phyloP scores from a whole-genome alignment of 2,888 invertebrate genomes.

The Tuta absoluta region DNA sequence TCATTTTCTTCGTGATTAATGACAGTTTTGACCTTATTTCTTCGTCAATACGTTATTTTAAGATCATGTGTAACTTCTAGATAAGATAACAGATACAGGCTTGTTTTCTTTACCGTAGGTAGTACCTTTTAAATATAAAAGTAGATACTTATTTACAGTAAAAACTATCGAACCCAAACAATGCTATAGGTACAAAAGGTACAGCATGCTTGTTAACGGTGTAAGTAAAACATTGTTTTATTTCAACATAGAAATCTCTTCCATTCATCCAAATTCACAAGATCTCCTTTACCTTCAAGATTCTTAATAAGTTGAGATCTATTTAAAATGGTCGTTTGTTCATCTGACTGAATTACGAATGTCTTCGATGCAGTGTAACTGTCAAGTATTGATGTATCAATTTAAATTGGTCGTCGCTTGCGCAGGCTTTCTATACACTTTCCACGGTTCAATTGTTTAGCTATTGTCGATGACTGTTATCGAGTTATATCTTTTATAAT shows the following conservation, averaged over 20 bases:
- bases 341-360: not conserved
- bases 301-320: too few relatives aligned
- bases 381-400: slow-evolving; percentile 35
- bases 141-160: not conserved
- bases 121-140: too few relatives aligned
- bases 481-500: slow-evolving; percentile 26
- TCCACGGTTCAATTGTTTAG: slow-evolving; percentile 74
- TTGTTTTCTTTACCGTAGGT: too few relatives aligned
- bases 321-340: not conserved
- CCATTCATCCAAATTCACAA: slow-evolving; percentile 31
- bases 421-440: slow-evolving; percentile 73
- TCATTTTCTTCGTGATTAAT: not conserved
- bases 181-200: not conserved
- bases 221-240: slow-evolving; percentile 28
- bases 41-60: too few relatives aligned
- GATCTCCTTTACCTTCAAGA: slow-evolving; percentile 18
- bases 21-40: slow-evolving; percentile 8
- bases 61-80: too few relatives aligned
- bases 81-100: too few relatives aligned
- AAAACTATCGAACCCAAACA: not conserved
- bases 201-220: slow-evolving; percentile 16
- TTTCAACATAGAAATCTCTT: slow-evolving; percentile 20
- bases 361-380: not conserved
- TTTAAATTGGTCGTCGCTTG: slow-evolving; percentile 41
- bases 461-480: slow-evolving; percentile 37